Conservation (phyloP, 1,140 invertebrate species). For the Calycopis cecrops region DNA sequence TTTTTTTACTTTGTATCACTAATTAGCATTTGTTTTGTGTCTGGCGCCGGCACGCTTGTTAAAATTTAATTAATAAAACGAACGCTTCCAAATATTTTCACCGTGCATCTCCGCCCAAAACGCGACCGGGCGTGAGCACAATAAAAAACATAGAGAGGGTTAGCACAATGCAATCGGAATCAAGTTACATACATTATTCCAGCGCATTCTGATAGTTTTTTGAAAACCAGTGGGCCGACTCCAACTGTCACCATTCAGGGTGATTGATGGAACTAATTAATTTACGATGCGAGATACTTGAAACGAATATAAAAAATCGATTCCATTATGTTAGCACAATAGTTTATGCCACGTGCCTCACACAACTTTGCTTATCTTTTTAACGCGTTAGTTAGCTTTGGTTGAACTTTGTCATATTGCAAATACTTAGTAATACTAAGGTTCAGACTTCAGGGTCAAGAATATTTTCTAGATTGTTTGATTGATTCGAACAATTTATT, state of each 20-base stretch:
- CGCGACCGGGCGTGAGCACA: conserved; percentile 33
- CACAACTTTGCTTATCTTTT: too few species aligned
- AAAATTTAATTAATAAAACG: conserved; percentile 7
- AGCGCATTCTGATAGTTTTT: conserved; percentile 41
- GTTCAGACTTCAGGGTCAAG: too few species aligned
- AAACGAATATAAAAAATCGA: conserved; percentile 53
- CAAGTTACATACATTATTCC: conserved; percentile 52
- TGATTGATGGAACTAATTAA: conserved; percentile 74
- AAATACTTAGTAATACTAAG: too few species aligned
- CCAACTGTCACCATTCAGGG: conserved; percentile 55
- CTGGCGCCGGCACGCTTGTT: neutral
- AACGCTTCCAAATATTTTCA: conserved; percentile 1
- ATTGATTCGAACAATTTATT: too few species aligned
- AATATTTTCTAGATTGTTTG: too few species aligned
- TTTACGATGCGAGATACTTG: conserved; percentile 51
- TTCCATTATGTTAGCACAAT: neutral
- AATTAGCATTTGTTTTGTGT: too few species aligned
- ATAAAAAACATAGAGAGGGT: conserved; percentile 44
- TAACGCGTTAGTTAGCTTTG: too few species aligned
- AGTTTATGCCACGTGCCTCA: neutral
- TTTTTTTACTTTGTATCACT: too few species aligned
- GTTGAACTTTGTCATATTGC: too few species aligned
- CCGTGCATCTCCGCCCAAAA: conserved; percentile 38
- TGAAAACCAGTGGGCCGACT: conserved; percentile 54
- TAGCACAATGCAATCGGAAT: conserved; percentile 55